Conservation (phyloP, 2,888 invertebrate genomes). For the Tuta absoluta region DNA sequence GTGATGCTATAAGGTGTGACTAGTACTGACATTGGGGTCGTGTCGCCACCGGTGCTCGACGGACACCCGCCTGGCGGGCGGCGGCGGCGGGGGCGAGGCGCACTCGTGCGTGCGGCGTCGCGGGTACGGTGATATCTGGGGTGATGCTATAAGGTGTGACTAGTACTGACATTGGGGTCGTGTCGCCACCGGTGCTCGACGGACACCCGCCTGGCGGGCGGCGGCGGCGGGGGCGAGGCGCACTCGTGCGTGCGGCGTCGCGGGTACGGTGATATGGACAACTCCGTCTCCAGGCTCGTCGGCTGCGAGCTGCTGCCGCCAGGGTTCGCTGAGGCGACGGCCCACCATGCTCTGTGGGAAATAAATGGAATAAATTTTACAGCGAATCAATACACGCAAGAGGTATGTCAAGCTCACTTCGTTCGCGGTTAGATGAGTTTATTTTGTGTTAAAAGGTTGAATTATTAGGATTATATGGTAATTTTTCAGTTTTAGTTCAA, state of each 20-base stretch:
- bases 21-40: conserved; percentile 65
- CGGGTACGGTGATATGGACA: conserved; percentile 68
- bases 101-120: conserved; percentile 67
- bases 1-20: too few species aligned
- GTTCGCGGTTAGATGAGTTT: too few species aligned
- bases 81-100: conserved; percentile 64
- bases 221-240: conserved; percentile 64
- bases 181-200: conserved; percentile 68
- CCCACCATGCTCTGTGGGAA: conserved; percentile 66
- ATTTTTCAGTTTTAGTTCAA: too few species aligned
- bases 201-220: conserved; percentile 68
- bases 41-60: conserved; percentile 68
- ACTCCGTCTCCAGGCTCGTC: conserved; percentile 69
- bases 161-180: conserved; percentile 62
- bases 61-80: conserved; percentile 67
- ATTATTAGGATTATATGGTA: too few species aligned
- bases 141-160: too few species aligned
- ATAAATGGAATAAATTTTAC: not conserved
- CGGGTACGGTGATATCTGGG: conserved; percentile 71
- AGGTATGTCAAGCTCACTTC: too few species aligned
- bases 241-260: conserved; percentile 68
- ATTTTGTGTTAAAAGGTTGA: too few species aligned
- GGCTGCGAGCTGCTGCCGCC: conserved; percentile 78
- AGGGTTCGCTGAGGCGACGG: conserved; percentile 53
- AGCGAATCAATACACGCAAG: too few species aligned